Base-by-base conservation (phyloP, 2,888 invertebrate species). In the Monochamus alternatus region DNA sequence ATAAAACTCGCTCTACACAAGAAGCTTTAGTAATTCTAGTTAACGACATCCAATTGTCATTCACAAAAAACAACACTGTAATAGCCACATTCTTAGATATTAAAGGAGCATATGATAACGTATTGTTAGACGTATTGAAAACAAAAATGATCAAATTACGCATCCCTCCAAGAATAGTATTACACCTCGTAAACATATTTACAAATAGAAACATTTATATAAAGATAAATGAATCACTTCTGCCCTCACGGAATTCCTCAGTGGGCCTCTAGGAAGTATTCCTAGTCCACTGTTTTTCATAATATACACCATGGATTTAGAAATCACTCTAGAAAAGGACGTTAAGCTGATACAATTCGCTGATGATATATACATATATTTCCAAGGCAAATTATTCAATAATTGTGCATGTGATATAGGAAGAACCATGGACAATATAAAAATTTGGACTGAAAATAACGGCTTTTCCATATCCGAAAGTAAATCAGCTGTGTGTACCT, bases 11-110 rank as follows among this genome's bases (percentile, higher is more conserved):
- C 22, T 63, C 63, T 12, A 72, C 72, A 5, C 10, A 30, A 30
- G 65, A 72, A 43, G 74, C 74, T 12, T n/a, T 74, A 60, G 58
- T 47, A 14, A 44, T 62, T 22, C 63, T 74, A 10, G 55, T 74
- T 30, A 74, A 66, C 10, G 74, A 74, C 55, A 52, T 67, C 12
- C 63, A 68, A 30, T 43, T 74, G 47, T 22, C 68, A 5, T 62
- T 62, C 58, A 58, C 62, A 38, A 74, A 66, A 67, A 67, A 74
- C 38, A 30, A 66, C 3, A 31, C 44, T 51, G 32, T 67, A n/a
- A 22, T 38, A n/a, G 59, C 60, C 12, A 47, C 66, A n/a, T 73
- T 73, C 44, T 4, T 67, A 60, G 73, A 73, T 58, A 60, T 58
- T 10, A 10, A 51, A n/a, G 51, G 51, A n/a, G 51, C 51, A 9